Conservation (phyloP, 1,140 invertebrate species). For the Frieseomelitta varia region DNA sequence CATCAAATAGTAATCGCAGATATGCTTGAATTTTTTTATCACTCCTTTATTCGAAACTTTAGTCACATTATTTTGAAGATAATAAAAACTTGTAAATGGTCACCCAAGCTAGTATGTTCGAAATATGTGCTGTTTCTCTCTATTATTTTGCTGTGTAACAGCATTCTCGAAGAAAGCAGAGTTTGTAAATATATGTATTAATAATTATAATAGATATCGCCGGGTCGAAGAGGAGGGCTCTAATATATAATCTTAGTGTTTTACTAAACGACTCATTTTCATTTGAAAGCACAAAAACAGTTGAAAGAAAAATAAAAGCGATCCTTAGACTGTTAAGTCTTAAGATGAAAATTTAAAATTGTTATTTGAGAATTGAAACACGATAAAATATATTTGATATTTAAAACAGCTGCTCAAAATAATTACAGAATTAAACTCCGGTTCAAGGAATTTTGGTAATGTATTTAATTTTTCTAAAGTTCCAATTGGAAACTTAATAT, state of each 20-base stretch:
- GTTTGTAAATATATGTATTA: slow-evolving; percentile 58
- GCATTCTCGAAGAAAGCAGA: slow-evolving; percentile 15
- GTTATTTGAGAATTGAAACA: neutral
- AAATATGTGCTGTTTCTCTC: slow-evolving; percentile 31
- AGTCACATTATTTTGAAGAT: neutral
- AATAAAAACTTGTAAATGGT: neutral
- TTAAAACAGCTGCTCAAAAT: slow-evolving; percentile 10
- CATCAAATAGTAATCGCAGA: neutral
- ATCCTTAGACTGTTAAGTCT: neutral
- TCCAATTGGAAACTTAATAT: neutral
- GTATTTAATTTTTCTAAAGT: neutral
- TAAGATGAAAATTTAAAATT: neutral
- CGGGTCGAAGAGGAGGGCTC: slow-evolving; percentile 58
- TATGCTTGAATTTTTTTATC: neutral
- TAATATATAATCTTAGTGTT: slow-evolving; percentile 26
- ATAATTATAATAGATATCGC: slow-evolving; percentile 46
- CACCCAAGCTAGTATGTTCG: neutral
- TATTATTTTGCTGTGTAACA: slow-evolving; percentile 39
- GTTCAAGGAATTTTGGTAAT: neutral
- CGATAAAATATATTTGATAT: neutral
- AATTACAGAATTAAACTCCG: neutral
- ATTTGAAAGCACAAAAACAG: neutral
- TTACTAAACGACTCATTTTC: slow-evolving; percentile 31
- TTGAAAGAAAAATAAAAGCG: neutral
- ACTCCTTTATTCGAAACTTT: neutral